Base-by-base conservation (phyloP, 2,888 invertebrate genomes). In the Coremacera marginata region DNA sequence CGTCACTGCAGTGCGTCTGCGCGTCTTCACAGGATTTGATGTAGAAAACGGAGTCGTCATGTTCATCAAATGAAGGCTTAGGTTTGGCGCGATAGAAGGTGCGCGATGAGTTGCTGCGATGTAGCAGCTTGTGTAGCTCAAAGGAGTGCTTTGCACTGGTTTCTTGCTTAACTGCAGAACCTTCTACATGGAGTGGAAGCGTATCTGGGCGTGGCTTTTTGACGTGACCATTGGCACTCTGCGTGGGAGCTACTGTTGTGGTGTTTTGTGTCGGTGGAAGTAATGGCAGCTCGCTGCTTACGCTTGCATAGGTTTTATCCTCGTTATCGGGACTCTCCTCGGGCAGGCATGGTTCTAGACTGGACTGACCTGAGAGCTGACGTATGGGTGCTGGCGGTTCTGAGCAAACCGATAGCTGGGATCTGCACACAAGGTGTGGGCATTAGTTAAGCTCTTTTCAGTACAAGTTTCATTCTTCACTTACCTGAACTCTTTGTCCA, bases 401-500 rank as follows among this genome's bases (percentile, higher is more conserved):
- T 4, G 89, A 90, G 77, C 89, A 90, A 3, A 90, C 88, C 0
- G 89, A 89, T 37, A 89, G 81, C 81, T 90, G 90, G 65, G 85
- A 86, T 74, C 88, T 87, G 77, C n/a, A 2, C 9, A 0, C 19
- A 52, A 16, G 7, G 44, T 1, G 5, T 7, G 55, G 2, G 55
- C 19, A 55, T 55, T 19, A 19, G 3, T 14, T 31, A 62, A 49
- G 44, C 14, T 3, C 31, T 5, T n/a, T 31, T 31, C 34, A 22
- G 11, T 7, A 25, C 5, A 55, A 11, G 5, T 9, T 19, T 27
- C 34, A 78, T n/a, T 31, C 4, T 1, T n/a, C 8, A 76, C 83
- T 81, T 81, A 89, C 89, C 89, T 86, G 79, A 89, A 88, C 78
- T 89, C 89, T 22, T 86, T 87, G 31, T 89, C 89, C 55, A 89